Conservation (phyloP, 2,888 invertebrate genomes). For the Ephialtes manifestator region DNA sequence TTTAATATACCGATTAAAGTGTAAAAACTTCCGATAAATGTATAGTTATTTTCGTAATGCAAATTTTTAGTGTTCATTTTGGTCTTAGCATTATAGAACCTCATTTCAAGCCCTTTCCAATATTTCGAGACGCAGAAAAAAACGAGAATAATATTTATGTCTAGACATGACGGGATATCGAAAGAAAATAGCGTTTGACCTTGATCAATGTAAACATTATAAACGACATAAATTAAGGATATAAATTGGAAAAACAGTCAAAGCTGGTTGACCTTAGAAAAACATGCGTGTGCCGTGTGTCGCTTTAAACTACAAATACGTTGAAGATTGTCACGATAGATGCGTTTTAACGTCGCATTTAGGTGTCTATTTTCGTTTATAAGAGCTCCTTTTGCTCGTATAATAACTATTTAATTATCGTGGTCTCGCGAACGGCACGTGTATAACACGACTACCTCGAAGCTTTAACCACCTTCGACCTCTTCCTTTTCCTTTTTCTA, state of each 20-base stretch:
- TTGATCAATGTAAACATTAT: neutral
- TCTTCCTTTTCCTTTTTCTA: neutral
- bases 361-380: neutral
- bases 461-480: neutral
- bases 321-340: neutral
- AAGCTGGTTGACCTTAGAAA: neutral
- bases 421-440: neutral
- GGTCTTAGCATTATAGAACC: neutral
- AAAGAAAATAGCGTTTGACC: neutral
- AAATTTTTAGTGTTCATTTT: too few species aligned
- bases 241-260: conserved; percentile 4
- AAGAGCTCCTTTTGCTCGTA: neutral
- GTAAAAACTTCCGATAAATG: too few species aligned
- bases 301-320: neutral
- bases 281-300: neutral
- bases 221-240: neutral
- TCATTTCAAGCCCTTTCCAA: neutral
- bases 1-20: too few species aligned
- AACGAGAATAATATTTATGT: neutral
- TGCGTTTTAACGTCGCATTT: conserved; percentile 13
- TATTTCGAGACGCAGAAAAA: neutral
- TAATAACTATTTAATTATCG: neutral
- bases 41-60: too few species aligned
- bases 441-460: neutral
- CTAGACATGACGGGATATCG: neutral